phyloP scores from a whole-genome alignment of 2,888 invertebrate species.

The Schizaphis graminum region DNA sequence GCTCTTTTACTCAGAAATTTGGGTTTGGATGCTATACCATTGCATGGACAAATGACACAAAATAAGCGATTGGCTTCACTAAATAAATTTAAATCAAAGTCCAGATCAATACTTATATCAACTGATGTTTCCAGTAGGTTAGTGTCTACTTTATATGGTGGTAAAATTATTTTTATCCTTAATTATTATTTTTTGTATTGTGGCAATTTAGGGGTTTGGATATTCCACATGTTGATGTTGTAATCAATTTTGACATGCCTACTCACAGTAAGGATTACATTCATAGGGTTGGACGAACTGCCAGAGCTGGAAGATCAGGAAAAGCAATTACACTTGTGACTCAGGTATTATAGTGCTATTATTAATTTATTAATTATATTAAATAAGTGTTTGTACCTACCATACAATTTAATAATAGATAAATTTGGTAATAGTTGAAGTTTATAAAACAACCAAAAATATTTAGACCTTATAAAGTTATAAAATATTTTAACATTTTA shows the following conservation, averaged over 20 bases:
- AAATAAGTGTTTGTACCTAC: not conserved
- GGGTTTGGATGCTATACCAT: conserved; percentile 93
- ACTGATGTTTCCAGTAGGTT: conserved; percentile 98
- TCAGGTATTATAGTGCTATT: conserved; percentile 75
- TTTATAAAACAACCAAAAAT: not conserved
- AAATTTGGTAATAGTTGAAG: not conserved
- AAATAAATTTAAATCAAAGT: conserved; percentile 96
- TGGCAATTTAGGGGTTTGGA: conserved; percentile 87
- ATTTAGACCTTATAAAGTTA: not conserved
- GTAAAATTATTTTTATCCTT: not conserved
- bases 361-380: not conserved
- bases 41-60: conserved; percentile 99
- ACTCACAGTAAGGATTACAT: conserved; percentile 99
- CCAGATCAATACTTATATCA: conserved; percentile 93
- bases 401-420: not conserved
- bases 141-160: conserved; percentile 67
- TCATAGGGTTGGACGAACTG: conserved; percentile 96
- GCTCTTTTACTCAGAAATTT: conserved; percentile 91
- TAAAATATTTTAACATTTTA: too few relatives aligned
- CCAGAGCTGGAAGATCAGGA: conserved; percentile 94
- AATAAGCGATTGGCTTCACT: conserved; percentile 94
- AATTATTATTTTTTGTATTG: conserved; percentile 18
- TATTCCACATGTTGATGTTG: conserved; percentile 98
- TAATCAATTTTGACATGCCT: conserved; percentile 98
- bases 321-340: conserved; percentile 96